These are phyloP conservation scores for Dexiosoma caninum DNA, from an alignment of 2,888 invertebrate genomes.

Conservation along the genomic window DNA sequence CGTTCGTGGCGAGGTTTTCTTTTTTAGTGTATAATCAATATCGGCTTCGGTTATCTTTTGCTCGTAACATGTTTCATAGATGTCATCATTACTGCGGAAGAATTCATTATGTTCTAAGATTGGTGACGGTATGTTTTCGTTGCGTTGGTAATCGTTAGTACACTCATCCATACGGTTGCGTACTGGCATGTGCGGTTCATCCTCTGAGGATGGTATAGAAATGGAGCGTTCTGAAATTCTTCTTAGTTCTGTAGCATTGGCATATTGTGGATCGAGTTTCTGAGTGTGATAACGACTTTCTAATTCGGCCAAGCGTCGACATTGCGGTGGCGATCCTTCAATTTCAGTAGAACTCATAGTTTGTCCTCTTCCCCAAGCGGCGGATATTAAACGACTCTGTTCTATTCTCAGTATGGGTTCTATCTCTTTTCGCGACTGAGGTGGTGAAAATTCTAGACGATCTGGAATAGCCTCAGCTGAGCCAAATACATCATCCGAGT, in stretches of 20 bases:
- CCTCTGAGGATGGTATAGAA: slow-evolving; percentile 87
- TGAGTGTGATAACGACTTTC: slow-evolving; percentile 84
- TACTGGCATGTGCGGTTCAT: slow-evolving; percentile 82
- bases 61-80: slow-evolving; percentile 74
- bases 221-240: slow-evolving; percentile 86
- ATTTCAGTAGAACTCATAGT: slow-evolving; percentile 89
- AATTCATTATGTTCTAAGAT: slow-evolving; percentile 82
- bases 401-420: slow-evolving; percentile 86
- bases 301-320: slow-evolving; percentile 82
- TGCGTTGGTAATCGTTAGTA: slow-evolving; percentile 81
- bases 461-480: slow-evolving; percentile 86
- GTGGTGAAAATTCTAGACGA: slow-evolving; percentile 85
- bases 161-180: slow-evolving; percentile 80
- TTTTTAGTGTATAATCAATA: slow-evolving; percentile 78
- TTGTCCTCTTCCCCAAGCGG: slow-evolving; percentile 84
- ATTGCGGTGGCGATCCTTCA: slow-evolving; percentile 86
- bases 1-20: slow-evolving; percentile 67
- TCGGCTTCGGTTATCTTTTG: slow-evolving; percentile 80
- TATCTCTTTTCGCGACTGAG: slow-evolving; percentile 86
- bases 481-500: slow-evolving; percentile 87
- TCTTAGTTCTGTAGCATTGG: slow-evolving; percentile 83
- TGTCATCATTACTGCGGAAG: slow-evolving; percentile 81
- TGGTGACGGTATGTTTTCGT: slow-evolving; percentile 82
- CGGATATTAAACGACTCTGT: slow-evolving; percentile 84
- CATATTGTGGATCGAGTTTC: slow-evolving; percentile 82